Conservation (phyloP, 2,113 vertebrate genomes). For the Tetrax tetrax region DNA sequence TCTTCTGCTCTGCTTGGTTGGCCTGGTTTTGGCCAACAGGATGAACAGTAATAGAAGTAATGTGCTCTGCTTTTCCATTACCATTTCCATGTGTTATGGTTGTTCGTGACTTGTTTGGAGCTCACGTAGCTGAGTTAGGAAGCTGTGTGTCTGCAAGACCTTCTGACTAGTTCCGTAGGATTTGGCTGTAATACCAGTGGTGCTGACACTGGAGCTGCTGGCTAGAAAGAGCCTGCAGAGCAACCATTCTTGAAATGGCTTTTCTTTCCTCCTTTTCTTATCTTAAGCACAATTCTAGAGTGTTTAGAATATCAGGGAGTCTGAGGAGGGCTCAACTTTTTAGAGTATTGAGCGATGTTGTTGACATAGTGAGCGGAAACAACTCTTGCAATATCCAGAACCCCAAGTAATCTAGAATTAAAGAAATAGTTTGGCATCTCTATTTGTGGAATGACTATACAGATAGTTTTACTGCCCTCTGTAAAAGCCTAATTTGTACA, state of each 20-base stretch:
- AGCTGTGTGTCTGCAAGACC: background rate
- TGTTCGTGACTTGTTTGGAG: background rate
- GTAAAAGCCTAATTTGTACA: background rate
- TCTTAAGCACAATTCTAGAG: background rate
- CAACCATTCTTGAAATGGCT: background rate
- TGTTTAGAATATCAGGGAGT: background rate
- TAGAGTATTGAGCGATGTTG: background rate
- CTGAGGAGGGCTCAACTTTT: background rate
- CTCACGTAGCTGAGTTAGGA: background rate
- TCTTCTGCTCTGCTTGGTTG: background rate
- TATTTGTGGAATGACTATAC: background rate
- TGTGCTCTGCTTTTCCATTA: background rate
- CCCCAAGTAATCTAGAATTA: background rate
- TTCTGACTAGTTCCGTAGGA: background rate
- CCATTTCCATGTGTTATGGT: background rate
- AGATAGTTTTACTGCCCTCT: background rate
- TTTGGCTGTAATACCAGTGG: background rate
- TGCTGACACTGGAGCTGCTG: background rate
- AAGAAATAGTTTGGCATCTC: background rate
- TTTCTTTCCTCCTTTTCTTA: background rate
- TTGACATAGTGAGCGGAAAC: background rate
- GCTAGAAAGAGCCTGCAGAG: rapidly evolving
- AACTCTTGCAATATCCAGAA: background rate
- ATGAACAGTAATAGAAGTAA: background rate
- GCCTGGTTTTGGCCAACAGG: background rate